These are phyloP conservation scores for Actinernus sp. DNA, from an alignment of 92 coral and sea anemone genomes.

Conservation along the genomic window DNA sequence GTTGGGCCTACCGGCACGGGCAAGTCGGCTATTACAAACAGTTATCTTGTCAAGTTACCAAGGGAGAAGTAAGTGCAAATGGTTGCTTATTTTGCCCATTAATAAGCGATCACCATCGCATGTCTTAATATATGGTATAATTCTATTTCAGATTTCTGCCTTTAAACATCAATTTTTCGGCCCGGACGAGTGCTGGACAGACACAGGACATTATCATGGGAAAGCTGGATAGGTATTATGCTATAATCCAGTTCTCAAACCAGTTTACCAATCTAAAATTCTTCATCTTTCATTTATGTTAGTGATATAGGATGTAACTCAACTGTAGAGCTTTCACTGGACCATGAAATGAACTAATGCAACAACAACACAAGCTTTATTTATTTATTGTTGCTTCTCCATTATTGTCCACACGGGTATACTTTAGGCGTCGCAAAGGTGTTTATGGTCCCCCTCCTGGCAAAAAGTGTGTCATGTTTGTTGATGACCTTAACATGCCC, in stretches of 20 bases:
- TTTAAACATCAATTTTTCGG: conserved; percentile 95
- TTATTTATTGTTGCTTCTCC: too few species aligned
- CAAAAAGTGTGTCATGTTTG: conserved; percentile 96
- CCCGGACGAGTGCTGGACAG: conserved; percentile 96
- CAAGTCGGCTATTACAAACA: conserved; percentile 95
- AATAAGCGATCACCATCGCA: too few species aligned
- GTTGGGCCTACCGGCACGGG: conserved; percentile 99
- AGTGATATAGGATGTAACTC: too few species aligned
- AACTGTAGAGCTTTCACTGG: too few species aligned
- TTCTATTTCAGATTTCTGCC: conserved; percentile 79
- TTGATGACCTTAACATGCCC: conserved; percentile 99
- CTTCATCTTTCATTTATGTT: too few species aligned
- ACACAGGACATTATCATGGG: conserved; percentile 99
- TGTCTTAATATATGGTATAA: too few species aligned
- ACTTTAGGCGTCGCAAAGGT: conserved; percentile 99
- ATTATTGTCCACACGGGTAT: too few species aligned
- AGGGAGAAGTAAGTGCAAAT: conserved; percentile 84
- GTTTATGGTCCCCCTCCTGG: conserved; percentile 99
- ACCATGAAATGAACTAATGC: too few species aligned
- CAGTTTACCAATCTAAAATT: too few species aligned
- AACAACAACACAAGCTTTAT: too few species aligned
- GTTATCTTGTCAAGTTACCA: conserved; percentile 83
- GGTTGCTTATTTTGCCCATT: background rate
- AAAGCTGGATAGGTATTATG: conserved; percentile 99
- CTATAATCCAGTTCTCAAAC: too few species aligned